phyloP scores from a whole-genome alignment of 2,888 invertebrate genomes.

The Philereme vetulata region DNA sequence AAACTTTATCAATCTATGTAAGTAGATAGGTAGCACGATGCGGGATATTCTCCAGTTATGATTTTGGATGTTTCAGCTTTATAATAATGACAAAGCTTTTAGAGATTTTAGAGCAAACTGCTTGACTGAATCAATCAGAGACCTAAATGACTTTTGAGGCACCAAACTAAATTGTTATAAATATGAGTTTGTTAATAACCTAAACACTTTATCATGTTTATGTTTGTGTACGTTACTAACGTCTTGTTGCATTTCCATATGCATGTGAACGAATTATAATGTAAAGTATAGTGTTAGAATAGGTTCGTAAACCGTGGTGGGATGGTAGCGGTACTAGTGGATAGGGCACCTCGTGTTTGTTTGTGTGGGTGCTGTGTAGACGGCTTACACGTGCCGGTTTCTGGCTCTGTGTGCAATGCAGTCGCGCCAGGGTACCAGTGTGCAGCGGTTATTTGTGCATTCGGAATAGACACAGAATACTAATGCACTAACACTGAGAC shows the following conservation, averaged over 20 bases:
- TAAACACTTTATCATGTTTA: constrained; percentile 5
- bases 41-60: constrained; percentile 14
- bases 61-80: neutral
- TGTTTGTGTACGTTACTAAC: constrained; percentile 10
- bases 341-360: constrained; percentile 41
- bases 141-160: neutral
- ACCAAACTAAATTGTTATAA: neutral
- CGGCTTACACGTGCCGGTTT: constrained; percentile 60
- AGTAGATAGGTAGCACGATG: constrained; percentile 17
- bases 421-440: constrained; percentile 38
- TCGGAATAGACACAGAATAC: constrained; percentile 40
- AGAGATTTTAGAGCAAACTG: neutral
- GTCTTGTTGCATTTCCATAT: constrained; percentile 15
- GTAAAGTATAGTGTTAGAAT: constrained; percentile 26
- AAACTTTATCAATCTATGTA: constrained; percentile 35
- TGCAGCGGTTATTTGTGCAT: constrained; percentile 45
- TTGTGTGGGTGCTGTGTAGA: constrained; percentile 45
- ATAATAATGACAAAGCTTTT: neutral
- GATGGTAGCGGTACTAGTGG: constrained; percentile 32
- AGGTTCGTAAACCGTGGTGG: constrained; percentile 27
- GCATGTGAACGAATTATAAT: constrained; percentile 14
- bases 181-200: neutral
- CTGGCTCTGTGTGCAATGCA: constrained; percentile 52
- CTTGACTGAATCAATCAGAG: neutral
- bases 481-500: constrained; percentile 20